phyloP scores from a whole-genome alignment of 1,140 invertebrate genomes.

The Drosophila parabipectinata region DNA sequence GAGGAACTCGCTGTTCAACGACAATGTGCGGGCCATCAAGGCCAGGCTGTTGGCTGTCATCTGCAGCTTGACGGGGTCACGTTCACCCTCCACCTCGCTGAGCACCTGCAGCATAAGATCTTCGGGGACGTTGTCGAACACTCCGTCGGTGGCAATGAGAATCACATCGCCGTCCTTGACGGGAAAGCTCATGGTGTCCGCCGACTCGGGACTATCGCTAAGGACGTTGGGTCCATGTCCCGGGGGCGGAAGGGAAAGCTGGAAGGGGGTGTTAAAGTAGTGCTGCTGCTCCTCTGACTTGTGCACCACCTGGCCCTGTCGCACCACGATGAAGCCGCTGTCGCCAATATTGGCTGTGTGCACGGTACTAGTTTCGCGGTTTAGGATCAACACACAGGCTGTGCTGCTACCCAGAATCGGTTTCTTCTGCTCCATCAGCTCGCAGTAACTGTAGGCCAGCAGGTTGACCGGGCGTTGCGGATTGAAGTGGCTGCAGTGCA shows the following conservation, averaged over 20 bases:
- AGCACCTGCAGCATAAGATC: conserved; percentile 88
- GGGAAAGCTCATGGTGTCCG: conserved; percentile 94
- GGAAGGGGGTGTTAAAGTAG: conserved; percentile 99
- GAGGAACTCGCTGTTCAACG: conserved; percentile 96
- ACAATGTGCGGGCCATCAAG: conserved; percentile 95
- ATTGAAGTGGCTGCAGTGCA: conserved; percentile 93
- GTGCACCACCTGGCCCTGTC: conserved; percentile 93
- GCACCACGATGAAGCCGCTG: conserved; percentile 97
- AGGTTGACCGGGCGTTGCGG: conserved; percentile 93
- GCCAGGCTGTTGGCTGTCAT: conserved; percentile 97
- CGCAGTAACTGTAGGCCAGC: conserved; percentile 95
- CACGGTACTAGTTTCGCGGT: conserved; percentile 94
- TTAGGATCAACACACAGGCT: conserved; percentile 97
- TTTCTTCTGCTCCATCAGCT: conserved; percentile 95
- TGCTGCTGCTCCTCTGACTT: conserved; percentile 98
- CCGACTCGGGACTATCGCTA: conserved; percentile 96
- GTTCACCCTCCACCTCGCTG: conserved; percentile 87
- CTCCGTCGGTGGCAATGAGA: conserved; percentile 97
- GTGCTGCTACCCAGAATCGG: conserved; percentile 98
- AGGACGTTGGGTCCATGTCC: conserved; percentile 92
- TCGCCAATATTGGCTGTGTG: conserved; percentile 99
- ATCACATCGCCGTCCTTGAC: conserved; percentile 98
- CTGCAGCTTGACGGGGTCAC: conserved; percentile 91
- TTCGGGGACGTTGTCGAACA: conserved; percentile 98
- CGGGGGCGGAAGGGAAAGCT: conserved; percentile 96